Evolutionary conservation across 2,113 vertebrate genomes (phyloP), one percentile per base, ranked within the genome.

Genomic region (Sminthopsis crassicaudata): DNA sequence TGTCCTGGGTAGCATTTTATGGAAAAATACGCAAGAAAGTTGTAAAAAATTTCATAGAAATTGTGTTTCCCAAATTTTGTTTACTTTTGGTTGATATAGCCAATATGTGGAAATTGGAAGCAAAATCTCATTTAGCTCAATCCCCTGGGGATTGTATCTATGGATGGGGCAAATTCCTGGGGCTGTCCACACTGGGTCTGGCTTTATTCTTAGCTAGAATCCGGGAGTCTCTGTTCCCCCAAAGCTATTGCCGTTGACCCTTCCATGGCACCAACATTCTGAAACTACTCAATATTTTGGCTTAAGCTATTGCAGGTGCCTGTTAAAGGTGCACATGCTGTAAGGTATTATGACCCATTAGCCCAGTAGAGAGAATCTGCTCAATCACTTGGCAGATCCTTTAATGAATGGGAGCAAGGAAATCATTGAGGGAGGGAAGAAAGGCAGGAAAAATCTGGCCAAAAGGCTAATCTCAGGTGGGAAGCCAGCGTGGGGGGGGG

Each of bases 81-180:
- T 93, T 91, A 95, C 91, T 57, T 94, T 76, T 90, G 93, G 91
- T 51, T 67, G 94, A 76, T 16, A 53, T 26, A 26, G 88, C 91
- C 94, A 91, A 0, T 90, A 53, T 89, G 30, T 50, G 48, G n/a
- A 42, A 42, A 84, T 84, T 42, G 67, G 67, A 84, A 42, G n/a
- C 67, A 23, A 84, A 84, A 42, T 84, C 67, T 84, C 67, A 84
- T 42, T 84, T 84, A 76, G 67, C 19, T 84, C 42, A 84, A 84
- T 7, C 67, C 67, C 67, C 36, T 84, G n/a, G 42, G 67, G n/a
- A n/a, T n/a, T n/a, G n/a, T 19, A 8, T 84, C 16, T 84, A 22
- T 42, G n/a, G 2, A 42, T 42, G 67, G 60, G 67, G 8, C 36
- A 84, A 42, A 84, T 84, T 84, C 67, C 67, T 42, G 6, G 67